Percentiles rank a stretch among this genome's conserved stretches.
phyloP scores from a whole-genome alignment of 2,888 invertebrate genomes.

The Notodonta dromedarius region DNA sequence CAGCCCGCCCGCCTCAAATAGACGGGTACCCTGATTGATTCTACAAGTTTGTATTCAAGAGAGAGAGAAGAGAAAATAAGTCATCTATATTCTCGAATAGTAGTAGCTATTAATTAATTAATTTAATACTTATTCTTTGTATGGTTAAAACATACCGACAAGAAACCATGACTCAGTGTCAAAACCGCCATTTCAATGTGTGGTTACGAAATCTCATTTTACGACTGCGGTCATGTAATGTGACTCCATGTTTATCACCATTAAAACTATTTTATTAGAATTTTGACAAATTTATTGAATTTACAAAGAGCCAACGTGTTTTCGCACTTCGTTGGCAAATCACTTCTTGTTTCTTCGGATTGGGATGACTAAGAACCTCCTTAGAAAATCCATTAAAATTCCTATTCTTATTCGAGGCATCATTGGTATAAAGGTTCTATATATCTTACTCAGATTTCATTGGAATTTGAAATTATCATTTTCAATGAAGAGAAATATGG shows the following conservation, averaged over 20 bases:
- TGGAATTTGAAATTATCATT: no score
- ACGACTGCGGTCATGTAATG: constrained; percentile 60
- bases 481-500: no score
- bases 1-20: no score
- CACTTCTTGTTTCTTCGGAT: constrained; percentile 20
- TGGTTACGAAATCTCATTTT: constrained; percentile 57
- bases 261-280: constrained; percentile 50
- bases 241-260: constrained; percentile 55
- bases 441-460: no score
- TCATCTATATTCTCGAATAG: no score
- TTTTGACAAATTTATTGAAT: constrained; percentile 47
- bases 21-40: no score
- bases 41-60: no score
- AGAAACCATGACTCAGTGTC: constrained; percentile 29
- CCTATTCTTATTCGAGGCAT: constrained; percentile 25
- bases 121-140: no score
- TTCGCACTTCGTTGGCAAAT: constrained; percentile 22
- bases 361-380: constrained; percentile 21
- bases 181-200: constrained; percentile 34
- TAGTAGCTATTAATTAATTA: neutral
- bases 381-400: constrained; percentile 33
- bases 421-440: neutral
- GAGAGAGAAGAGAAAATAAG: no score
- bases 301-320: constrained; percentile 29
- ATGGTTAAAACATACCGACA: no score